Percentiles rank a stretch among this genome's conserved stretches.
phyloP scores from a whole-genome alignment of 2,888 invertebrate species.

The Unio delphinus region DNA sequence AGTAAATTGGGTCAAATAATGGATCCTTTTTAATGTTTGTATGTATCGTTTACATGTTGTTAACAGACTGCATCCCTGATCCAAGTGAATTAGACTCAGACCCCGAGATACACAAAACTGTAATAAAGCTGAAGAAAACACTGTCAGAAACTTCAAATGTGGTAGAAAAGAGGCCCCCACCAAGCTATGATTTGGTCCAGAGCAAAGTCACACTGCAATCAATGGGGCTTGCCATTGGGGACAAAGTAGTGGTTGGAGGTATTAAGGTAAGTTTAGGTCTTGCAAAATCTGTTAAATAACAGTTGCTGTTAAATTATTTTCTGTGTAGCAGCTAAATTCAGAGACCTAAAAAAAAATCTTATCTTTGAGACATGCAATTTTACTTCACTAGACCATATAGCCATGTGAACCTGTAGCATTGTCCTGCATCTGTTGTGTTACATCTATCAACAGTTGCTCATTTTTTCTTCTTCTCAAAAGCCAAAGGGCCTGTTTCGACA shows the following conservation, averaged over 20 bases:
- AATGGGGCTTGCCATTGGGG: slow-evolving; percentile 71
- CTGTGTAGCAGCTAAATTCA: too few relatives aligned
- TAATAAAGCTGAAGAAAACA: slow-evolving; percentile 66
- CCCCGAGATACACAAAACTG: slow-evolving; percentile 69
- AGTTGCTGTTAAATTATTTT: too few relatives aligned
- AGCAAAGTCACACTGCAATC: slow-evolving; percentile 69
- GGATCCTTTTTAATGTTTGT: background rate
- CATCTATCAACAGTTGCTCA: too few relatives aligned
- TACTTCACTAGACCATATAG: too few relatives aligned
- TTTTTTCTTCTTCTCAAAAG: too few relatives aligned
- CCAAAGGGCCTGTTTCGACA: too few relatives aligned
- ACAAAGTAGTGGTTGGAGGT: slow-evolving; percentile 71
- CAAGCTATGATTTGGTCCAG: slow-evolving; percentile 64
- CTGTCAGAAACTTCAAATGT: slow-evolving; percentile 63
- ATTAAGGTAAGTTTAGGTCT: slow-evolving; percentile 53
- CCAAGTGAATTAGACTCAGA: slow-evolving; percentile 66
- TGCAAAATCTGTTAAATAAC: too few relatives aligned
- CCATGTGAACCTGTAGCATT: too few relatives aligned
- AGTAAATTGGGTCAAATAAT: too few relatives aligned
- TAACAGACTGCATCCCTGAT: slow-evolving; percentile 72
- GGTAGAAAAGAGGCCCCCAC: slow-evolving; percentile 50
- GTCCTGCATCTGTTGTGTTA: too few relatives aligned
- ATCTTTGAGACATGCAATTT: too few relatives aligned
- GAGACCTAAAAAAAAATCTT: too few relatives aligned
- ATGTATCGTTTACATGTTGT: slow-evolving; percentile 1